Evolutionary conservation across 1,140 invertebrate genomes (phyloP), one percentile per base, ranked within the genome.

Genomic region (Aphaenogaster rudis): DNA sequence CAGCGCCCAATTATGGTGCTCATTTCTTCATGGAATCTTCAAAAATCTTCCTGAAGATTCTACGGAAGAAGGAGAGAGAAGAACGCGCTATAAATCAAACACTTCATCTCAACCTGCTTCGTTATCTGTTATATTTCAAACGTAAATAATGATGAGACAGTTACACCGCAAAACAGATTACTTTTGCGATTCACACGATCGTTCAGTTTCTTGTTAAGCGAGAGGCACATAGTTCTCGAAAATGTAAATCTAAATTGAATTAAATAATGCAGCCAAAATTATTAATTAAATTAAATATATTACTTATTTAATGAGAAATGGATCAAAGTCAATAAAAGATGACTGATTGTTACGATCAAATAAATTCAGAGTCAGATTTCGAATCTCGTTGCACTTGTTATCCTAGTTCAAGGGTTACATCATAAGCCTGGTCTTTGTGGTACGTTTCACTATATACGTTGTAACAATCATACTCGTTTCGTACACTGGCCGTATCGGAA

Each of bases 91-190:
- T 59, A 77, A 77, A 77, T 61, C 13, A 61, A 50, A 9, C 17
- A 39, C n/a, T 36, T 57, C 7, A 21, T 74, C 17, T 33, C 11
- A 17, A 69, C 13, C 8, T n/a, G 17, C 42, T 28, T 76, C 36
- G 11, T 77, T 78, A 33, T 45, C 42, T 61, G 15, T 77, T 59
- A 13, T 21, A 13, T 21, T 76, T 21, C 21, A 63, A 78, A 61
- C 2, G 17, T n/a, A 76, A 76, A 61, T 42, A 15, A 28, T 42
- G 36, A 71, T n/a, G 21, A 28, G 28, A 61, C 9, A 15, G 11
- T 28, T 15, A 52, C 21, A 28, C 17, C 39, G 21, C 54, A 48
- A 78, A 77, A 45, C 8, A 76, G 9, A 59, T 59, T 59, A 11
- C 3, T 59, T 77, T 33, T 45, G 13, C 39, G 15, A 8, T 61